Evolutionary conservation across 2,113 vertebrate species (phyloP), one percentile per base, ranked within the genome.

Genomic region (Rhinopomastus cyanomelas): DNA sequence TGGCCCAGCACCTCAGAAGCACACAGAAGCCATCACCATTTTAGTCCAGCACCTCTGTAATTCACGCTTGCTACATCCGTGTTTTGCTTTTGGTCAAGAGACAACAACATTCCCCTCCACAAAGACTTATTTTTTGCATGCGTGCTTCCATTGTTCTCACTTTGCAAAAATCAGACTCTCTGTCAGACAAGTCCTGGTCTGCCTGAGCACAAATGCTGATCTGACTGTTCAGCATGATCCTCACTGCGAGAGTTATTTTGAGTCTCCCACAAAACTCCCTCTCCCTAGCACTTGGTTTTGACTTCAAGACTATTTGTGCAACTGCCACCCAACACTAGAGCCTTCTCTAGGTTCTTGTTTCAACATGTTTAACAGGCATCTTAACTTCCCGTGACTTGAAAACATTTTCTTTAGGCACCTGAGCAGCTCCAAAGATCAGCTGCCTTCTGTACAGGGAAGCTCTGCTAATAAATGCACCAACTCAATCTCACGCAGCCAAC

Each of bases 71-170:
- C 51, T 36, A 34, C 4, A 46, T 36, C n/a, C 4, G 2, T n/a
- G 26, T 67, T 82, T 72, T 46, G 49, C 46, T 67, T 74, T 76
- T 56, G 62, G 69, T 66, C 48, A 84, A 81, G 78, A 13, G 32
- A 36, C 36, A 20, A 76, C 77, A 89, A 46, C 60, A 59, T 80
- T 79, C 64, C 30, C 44, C 36, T 91, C 34, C 49, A 88, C 56
- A 92, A 92, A 94, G 21, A 56, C 81, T 44, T 5, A 23, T 27
- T 82, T 86, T 78, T 95, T 79, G 55, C 84, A 71, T 71, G n/a
- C 3, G 0, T 7, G 26, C 48, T 69, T 94, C 78, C 52, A 77
- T 92, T 92, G 78, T 85, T 86, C 37, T 82, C 75, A 22, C 74
- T 91, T 78, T 3, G 8, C 84, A 88, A 90, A 42, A 90, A 65